These are phyloP conservation scores for Drosophila sulfurigaster DNA, from an alignment of 1,140 invertebrate genomes.

Conservation along the genomic window DNA sequence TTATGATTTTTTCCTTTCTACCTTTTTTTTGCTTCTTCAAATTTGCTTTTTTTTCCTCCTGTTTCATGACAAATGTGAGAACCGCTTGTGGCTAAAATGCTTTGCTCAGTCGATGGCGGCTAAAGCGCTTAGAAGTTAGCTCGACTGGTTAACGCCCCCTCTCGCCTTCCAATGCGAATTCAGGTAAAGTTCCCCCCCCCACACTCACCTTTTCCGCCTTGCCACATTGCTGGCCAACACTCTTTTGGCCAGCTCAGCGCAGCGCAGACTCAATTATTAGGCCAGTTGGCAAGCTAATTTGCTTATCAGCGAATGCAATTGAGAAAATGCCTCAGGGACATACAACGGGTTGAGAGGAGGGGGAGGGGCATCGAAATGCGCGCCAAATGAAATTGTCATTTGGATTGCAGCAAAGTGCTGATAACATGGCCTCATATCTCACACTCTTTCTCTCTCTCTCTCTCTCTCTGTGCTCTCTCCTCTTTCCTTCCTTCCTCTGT, in stretches of 20 bases:
- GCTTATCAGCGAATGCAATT: slow-evolving; percentile 63
- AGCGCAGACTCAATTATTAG: slow-evolving; percentile 54
- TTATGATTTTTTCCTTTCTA: slow-evolving; percentile 58
- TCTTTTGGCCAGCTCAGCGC: not conserved
- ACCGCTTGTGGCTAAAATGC: slow-evolving; percentile 66
- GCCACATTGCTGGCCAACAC: slow-evolving; percentile 11
- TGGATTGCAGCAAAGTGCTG: slow-evolving; percentile 43
- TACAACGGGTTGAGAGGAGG: not conserved
- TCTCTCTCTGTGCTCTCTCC: not conserved
- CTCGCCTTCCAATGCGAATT: not conserved
- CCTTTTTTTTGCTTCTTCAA: not conserved
- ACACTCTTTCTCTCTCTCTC: not conserved
- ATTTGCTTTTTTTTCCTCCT: slow-evolving; percentile 11
- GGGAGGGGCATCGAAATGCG: slow-evolving; percentile 33
- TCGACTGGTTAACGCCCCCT: slow-evolving; percentile 63
- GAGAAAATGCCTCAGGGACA: slow-evolving; percentile 1
- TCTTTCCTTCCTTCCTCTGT: not conserved
- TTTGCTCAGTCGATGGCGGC: slow-evolving; percentile 47
- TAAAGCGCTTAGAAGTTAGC: slow-evolving; percentile 64
- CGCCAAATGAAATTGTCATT: slow-evolving; percentile 73
- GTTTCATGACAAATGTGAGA: slow-evolving; percentile 76
- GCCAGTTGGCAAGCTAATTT: slow-evolving; percentile 72
- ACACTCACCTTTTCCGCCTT: not conserved
- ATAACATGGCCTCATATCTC: slow-evolving; percentile 41
- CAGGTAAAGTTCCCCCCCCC: slow-evolving; percentile 47